These are phyloP conservation scores for Pelusios castaneus DNA, from an alignment of 2,113 vertebrate genomes.

Conservation along the genomic window DNA sequence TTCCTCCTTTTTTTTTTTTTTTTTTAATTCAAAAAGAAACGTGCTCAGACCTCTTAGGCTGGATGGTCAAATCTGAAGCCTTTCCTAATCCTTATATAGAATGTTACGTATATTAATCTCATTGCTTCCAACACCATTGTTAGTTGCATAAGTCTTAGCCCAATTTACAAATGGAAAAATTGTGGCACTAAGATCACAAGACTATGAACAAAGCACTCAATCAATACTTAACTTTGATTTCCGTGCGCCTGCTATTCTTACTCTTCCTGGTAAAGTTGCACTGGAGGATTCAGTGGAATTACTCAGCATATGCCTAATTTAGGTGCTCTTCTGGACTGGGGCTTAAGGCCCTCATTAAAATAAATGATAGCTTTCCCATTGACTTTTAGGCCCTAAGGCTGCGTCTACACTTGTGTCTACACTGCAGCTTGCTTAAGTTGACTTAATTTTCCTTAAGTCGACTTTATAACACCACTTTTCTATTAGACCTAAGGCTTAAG, in stretches of 20 bases:
- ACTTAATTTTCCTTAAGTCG: too few relatives aligned
- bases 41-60: neutral
- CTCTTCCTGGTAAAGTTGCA: neutral
- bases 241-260: neutral
- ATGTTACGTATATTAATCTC: neutral
- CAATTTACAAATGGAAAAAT: neutral
- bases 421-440: too few relatives aligned
- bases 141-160: neutral
- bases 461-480: too few relatives aligned
- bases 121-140: neutral
- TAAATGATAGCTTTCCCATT: neutral
- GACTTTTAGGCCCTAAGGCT: neutral
- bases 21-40: neutral
- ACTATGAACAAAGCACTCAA: neutral
- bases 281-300: neutral
- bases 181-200: neutral
- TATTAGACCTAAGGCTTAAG: too few relatives aligned
- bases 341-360: neutral
- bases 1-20: neutral
- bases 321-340: neutral
- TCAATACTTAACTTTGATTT: neutral
- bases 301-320: neutral
- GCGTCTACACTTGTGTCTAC: too few relatives aligned
- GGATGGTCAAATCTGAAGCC: neutral
- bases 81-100: neutral